phyloP scores from a whole-genome alignment of 2,888 invertebrate species.

The Dryococelus australis region DNA sequence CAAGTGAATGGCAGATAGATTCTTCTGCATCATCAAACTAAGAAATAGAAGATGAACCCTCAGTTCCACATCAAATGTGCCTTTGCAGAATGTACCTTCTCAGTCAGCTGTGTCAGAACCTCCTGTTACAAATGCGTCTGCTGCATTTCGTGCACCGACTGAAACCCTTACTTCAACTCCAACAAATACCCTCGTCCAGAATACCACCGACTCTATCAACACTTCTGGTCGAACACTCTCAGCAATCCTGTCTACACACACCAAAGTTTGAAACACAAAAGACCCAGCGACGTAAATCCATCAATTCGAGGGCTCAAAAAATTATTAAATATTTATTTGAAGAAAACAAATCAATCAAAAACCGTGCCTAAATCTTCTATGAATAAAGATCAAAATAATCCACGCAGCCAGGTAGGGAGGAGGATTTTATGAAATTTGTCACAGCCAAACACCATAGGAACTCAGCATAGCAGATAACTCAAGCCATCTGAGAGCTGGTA shows the following conservation, averaged over 20 bases:
- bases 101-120: too few relatives aligned
- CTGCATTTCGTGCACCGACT: background rate
- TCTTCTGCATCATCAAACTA: background rate
- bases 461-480: background rate
- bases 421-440: background rate
- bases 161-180: conserved; percentile 1
- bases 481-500: too few relatives aligned
- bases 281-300: background rate
- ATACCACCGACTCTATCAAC: background rate
- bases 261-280: background rate
- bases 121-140: too few relatives aligned
- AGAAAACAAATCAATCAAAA: conserved; percentile 1
- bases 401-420: conserved; percentile 22
- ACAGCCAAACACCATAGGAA: conserved; percentile 18
- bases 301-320: too few relatives aligned
- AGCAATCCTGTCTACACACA: conserved; percentile 16
- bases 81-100: too few relatives aligned
- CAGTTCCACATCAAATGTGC: conserved; percentile 21
- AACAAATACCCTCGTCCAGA: too few relatives aligned
- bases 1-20: background rate
- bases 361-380: background rate
- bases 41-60: conserved; percentile 10
- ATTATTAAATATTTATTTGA: conserved; percentile 3
- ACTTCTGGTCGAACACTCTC: conserved; percentile 21
- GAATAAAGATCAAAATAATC: too few relatives aligned